Evolutionary conservation across 2,888 invertebrate genomes (phyloP).

Genomic region (Lutraria lutraria): DNA sequence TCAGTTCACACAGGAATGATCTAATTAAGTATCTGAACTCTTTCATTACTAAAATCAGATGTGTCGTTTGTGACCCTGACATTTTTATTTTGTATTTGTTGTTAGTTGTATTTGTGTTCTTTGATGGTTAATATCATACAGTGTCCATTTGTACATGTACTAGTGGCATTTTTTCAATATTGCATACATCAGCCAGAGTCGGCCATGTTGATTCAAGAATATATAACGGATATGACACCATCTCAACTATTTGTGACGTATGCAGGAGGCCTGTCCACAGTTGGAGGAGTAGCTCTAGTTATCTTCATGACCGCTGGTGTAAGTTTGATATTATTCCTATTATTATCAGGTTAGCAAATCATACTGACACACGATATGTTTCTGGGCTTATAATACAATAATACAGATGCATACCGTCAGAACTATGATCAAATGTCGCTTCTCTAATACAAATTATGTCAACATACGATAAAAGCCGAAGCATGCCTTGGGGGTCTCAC

Average conservation of each 20-base stretch:
- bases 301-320: slow-evolving; percentile 71
- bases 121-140: no score
- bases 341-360: neutral
- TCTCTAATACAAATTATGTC: no score
- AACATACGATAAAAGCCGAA: no score
- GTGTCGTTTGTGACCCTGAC: no score
- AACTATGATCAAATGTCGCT: no score
- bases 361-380: neutral
- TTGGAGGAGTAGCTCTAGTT: slow-evolving; percentile 66
- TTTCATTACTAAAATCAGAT: no score
- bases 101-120: no score
- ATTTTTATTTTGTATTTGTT: no score
- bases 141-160: neutral
- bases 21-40: no score
- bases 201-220: slow-evolving; percentile 56
- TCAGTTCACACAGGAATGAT: no score
- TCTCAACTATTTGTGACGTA: slow-evolving; percentile 66
- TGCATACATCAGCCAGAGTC: slow-evolving; percentile 56
- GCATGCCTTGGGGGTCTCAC: no score
- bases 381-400: neutral
- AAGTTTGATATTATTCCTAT: slow-evolving; percentile 1
- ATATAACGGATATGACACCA: slow-evolving; percentile 57
- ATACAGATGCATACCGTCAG: neutral
- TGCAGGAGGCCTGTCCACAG: slow-evolving; percentile 58
- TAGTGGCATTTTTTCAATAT: neutral